phyloP scores from a whole-genome alignment of 2,888 invertebrate genomes.

The Diogma glabrata region DNA sequence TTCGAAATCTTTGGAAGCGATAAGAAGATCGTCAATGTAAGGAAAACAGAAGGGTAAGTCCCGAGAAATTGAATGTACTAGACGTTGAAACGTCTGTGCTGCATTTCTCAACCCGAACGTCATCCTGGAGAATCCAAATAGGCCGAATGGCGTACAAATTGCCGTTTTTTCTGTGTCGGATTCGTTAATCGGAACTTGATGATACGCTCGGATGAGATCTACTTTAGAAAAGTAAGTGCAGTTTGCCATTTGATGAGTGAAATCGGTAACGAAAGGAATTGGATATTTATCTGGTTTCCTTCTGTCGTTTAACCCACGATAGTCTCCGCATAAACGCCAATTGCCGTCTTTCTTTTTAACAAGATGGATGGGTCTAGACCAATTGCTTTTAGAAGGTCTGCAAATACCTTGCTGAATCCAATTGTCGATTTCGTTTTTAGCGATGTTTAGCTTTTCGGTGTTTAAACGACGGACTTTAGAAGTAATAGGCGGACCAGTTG shows the following conservation, averaged over 20 bases:
- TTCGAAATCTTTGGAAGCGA: not conserved
- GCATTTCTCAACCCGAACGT: constrained; percentile 24
- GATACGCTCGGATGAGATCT: constrained; percentile 3
- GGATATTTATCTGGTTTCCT: constrained; percentile 2
- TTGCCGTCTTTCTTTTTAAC: constrained; percentile 3
- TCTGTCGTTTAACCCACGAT: not conserved
- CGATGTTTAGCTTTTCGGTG: not conserved
- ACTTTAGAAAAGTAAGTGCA: not conserved
- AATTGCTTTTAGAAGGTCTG: constrained; percentile 6
- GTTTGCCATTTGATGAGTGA: no score
- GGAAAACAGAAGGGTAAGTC: constrained; percentile 1
- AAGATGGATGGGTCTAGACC: constrained; percentile 6
- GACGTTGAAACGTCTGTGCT: constrained; percentile 6
- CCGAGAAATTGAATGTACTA: not conserved
- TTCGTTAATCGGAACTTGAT: constrained; percentile 27
- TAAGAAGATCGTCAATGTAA: constrained; percentile 8
- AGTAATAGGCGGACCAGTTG: not conserved
- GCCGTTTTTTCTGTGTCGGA: constrained; percentile 24
- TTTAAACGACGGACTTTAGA: not conserved
- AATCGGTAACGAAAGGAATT: not conserved
- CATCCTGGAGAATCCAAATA: constrained; percentile 26
- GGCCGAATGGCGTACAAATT: constrained; percentile 27
- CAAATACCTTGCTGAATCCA: constrained; percentile 2
- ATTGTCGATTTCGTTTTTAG: not conserved
- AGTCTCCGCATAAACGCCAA: constrained; percentile 7